These are phyloP conservation scores for Pogonomyrmex barbatus DNA, from an alignment of 1,140 invertebrate species.

Conservation along the genomic window DNA sequence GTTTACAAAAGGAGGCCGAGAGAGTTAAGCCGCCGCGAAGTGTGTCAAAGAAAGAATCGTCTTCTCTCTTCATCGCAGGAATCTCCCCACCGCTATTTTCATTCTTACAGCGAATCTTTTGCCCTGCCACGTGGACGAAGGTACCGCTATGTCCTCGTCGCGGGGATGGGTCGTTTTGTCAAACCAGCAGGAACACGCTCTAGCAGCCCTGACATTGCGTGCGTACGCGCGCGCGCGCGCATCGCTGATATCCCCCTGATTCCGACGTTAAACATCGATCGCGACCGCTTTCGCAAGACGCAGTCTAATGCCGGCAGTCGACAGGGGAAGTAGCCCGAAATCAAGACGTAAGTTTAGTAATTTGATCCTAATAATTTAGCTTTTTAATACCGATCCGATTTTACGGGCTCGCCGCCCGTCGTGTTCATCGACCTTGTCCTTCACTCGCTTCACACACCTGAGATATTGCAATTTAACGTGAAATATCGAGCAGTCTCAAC, in stretches of 20 bases:
- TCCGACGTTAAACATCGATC: conserved; percentile 77
- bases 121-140: neutral
- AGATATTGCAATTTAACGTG: neutral
- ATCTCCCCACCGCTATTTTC: neutral
- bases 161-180: conserved; percentile 4
- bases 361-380: too few relatives aligned
- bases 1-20: conserved; percentile 26
- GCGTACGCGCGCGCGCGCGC: conserved; percentile 64
- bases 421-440: neutral
- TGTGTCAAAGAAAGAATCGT: conserved; percentile 65
- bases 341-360: neutral
- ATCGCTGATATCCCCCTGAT: conserved; percentile 21
- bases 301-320: conserved; percentile 16
- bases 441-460: neutral
- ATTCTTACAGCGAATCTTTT: neutral
- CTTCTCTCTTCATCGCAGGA: conserved; percentile 17
- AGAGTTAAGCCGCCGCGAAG: neutral
- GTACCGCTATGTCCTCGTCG: neutral
- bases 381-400: too few relatives aligned
- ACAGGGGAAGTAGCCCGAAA: neutral
- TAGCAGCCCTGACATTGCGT: conserved; percentile 83
- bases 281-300: conserved; percentile 45
- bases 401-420: too few relatives aligned
- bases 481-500: neutral
- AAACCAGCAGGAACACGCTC: conserved; percentile 45